These are phyloP conservation scores for Diphyllodes magnificus DNA, from an alignment of 2,113 vertebrate species.

Conservation along the genomic window DNA sequence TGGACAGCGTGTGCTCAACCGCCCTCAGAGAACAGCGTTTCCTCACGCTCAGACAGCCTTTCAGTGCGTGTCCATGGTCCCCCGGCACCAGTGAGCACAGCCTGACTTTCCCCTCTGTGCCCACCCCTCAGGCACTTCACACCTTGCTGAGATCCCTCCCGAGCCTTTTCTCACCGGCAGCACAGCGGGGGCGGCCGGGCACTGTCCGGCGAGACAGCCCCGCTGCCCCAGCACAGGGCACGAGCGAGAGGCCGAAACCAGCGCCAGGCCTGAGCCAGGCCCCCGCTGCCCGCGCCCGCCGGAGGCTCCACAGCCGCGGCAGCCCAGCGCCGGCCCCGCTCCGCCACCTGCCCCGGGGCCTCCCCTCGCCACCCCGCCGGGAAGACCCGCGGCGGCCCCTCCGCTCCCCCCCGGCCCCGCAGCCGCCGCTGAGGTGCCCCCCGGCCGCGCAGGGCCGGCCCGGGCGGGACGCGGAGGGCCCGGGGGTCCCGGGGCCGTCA, in stretches of 20 bases:
- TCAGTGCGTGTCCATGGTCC: background rate
- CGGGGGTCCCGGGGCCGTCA: no score
- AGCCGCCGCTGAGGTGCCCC: background rate
- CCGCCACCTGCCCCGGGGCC: background rate
- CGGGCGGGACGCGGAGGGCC: no score
- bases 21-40: background rate
- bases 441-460: no score
- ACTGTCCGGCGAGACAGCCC: background rate
- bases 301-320: background rate
- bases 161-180: background rate
- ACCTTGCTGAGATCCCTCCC: background rate
- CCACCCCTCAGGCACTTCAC: no score
- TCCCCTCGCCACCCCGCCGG: background rate
- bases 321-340: background rate
- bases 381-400: background rate
- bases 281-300: background rate
- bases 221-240: background rate
- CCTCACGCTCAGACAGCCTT: fast-evolving
- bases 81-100: background rate
- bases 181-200: background rate
- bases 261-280: background rate
- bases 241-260: background rate
- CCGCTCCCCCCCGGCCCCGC: background rate
- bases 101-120: background rate
- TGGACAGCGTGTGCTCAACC: background rate